A percentile compares a stretch with the other conserved stretches of the same genome.
These are phyloP conservation scores for Pluvialis apricaria DNA, from an alignment of 2,113 vertebrate species.

Conservation along the genomic window DNA sequence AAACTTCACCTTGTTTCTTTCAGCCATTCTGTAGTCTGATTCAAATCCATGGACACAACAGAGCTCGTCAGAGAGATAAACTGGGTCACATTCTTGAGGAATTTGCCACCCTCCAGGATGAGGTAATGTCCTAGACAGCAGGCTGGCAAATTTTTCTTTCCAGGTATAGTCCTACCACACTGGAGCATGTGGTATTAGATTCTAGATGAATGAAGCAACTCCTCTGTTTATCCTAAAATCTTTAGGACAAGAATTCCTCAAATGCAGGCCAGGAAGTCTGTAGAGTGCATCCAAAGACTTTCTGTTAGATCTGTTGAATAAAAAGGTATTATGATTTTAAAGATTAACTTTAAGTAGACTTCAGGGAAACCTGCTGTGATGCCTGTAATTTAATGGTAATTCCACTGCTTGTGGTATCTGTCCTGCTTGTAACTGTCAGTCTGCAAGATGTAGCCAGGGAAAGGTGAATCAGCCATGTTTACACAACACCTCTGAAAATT, in stretches of 20 bases:
- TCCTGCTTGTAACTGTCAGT: background rate
- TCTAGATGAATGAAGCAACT: background rate
- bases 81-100: slow-evolving; percentile 97
- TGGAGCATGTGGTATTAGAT: background rate
- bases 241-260: background rate
- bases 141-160: background rate
- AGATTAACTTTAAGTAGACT: background rate
- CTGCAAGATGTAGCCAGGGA: background rate
- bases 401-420: background rate
- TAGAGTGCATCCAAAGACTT: background rate
- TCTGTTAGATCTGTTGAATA: background rate
- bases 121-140: slow-evolving; percentile 75
- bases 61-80: slow-evolving; percentile 97
- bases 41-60: slow-evolving; percentile 98
- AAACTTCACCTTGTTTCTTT: background rate
- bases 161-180: background rate
- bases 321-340: background rate
- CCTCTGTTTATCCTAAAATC: background rate
- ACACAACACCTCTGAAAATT: background rate
- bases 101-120: slow-evolving; percentile 96
- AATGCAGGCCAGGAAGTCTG: background rate
- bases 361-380: background rate
- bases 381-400: background rate
- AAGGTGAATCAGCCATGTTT: background rate
- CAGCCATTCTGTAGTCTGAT: slow-evolving; percentile 98